These are phyloP conservation scores for Pterostichus niger DNA, from an alignment of 2,888 invertebrate genomes.

Conservation along the genomic window DNA sequence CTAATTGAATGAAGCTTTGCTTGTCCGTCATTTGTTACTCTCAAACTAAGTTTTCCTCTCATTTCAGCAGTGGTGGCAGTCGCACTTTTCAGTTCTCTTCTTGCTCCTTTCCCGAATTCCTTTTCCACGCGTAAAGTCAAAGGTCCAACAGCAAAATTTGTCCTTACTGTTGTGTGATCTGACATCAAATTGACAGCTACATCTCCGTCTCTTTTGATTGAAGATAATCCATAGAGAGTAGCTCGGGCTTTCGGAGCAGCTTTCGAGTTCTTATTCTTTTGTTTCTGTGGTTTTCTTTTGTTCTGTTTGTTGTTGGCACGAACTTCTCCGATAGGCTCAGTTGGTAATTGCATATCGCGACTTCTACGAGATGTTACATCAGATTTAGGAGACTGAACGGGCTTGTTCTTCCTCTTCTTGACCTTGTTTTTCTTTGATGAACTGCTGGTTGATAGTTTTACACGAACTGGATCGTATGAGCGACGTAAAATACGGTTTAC, in stretches of 20 bases:
- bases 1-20: conserved; percentile 91
- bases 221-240: conserved; percentile 89
- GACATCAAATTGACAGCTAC: conserved; percentile 89
- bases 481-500: conserved; percentile 89
- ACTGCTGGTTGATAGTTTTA: conserved; percentile 82
- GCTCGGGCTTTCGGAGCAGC: conserved; percentile 85
- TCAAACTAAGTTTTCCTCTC: conserved; percentile 88
- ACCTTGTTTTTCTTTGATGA: conserved; percentile 79
- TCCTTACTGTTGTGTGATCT: conserved; percentile 90
- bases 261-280: conserved; percentile 75
- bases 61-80: conserved; percentile 93
- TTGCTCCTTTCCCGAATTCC: conserved; percentile 88
- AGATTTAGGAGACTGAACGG: conserved; percentile 55
- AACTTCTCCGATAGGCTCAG: conserved; percentile 72
- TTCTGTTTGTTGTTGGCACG: conserved; percentile 70
- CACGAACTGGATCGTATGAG: conserved; percentile 92
- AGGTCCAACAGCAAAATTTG: conserved; percentile 90
- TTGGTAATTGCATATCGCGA: conserved; percentile 69
- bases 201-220: conserved; percentile 88
- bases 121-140: conserved; percentile 88
- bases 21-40: conserved; percentile 88
- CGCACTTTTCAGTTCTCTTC: conserved; percentile 90
- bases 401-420: conserved; percentile 75
- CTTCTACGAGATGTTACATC: conserved; percentile 60
- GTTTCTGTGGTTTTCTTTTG: conserved; percentile 76